Percentiles rank a stretch among this genome's conserved stretches.
Conservation (phyloP, 2,113 vertebrate species). For the Nesoenas mayeri region DNA sequence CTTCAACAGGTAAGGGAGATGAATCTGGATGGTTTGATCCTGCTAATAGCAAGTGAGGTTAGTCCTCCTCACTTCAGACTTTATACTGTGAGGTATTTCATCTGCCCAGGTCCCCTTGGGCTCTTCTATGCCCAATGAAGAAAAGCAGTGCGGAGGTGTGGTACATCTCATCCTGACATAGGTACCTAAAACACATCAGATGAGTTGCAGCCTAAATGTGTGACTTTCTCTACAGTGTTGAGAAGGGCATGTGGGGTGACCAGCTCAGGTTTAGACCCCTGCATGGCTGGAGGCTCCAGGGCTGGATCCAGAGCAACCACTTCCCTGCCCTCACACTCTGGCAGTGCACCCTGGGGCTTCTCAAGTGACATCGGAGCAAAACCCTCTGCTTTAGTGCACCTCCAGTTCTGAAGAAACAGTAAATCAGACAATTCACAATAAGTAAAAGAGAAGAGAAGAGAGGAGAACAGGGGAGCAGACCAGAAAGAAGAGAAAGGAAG, state of each 20-base stretch:
- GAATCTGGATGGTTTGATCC: background rate
- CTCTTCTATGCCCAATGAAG: background rate
- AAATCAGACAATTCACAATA: background rate
- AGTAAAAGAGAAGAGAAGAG: background rate
- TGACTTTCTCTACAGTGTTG: background rate
- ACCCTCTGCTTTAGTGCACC: background rate
- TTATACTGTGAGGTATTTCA: background rate
- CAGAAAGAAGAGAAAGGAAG: background rate
- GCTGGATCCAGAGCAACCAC: background rate
- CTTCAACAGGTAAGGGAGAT: background rate
- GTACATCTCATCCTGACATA: background rate
- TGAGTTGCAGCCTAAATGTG: background rate
- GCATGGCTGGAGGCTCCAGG: background rate
- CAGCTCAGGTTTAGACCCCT: background rate
- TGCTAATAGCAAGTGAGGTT: background rate
- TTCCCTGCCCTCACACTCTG: background rate
- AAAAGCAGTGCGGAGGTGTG: background rate
- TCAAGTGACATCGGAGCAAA: background rate
- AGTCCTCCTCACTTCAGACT: background rate
- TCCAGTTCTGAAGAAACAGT: background rate
- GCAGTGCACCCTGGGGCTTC: accelerated
- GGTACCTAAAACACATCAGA: background rate
- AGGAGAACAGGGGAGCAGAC: background rate
- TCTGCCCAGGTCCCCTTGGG: accelerated
- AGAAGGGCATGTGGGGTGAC: no score